A percentile compares a stretch with the other conserved stretches of the same genome.
These are phyloP conservation scores for Zaprionus lineosus DNA, from an alignment of 2,888 invertebrate genomes.

Conservation along the genomic window DNA sequence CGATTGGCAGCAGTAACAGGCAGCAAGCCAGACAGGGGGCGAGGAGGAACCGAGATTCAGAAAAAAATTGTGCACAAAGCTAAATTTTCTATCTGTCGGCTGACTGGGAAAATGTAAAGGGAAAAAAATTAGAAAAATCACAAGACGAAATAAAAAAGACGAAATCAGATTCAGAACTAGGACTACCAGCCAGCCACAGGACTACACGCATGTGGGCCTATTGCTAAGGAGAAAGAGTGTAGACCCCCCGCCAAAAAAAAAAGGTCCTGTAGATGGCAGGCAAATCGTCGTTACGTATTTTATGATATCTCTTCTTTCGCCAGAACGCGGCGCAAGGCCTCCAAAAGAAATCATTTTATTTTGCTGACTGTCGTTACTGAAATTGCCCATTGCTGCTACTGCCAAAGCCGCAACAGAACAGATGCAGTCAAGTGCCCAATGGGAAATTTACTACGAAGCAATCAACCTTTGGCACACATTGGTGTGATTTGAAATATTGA, in stretches of 20 bases:
- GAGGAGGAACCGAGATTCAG: background rate
- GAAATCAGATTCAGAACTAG: conserved; percentile 28
- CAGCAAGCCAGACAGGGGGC: background rate
- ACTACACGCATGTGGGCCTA: conserved; percentile 51
- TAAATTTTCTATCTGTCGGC: conserved; percentile 69
- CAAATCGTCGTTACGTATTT: conserved; percentile 74
- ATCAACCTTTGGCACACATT: no score
- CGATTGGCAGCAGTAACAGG: conserved; percentile 46
- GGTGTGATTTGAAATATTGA: no score
- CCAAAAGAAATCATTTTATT: conserved; percentile 69
- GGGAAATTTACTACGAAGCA: conserved; percentile 46
- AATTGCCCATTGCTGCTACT: conserved; percentile 59
- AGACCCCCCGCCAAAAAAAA: conserved; percentile 22
- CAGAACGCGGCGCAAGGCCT: conserved; percentile 29
- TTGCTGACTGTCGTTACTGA: conserved; percentile 72
- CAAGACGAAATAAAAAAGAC: conserved; percentile 32
- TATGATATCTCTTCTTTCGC: conserved; percentile 58
- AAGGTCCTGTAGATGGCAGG: conserved; percentile 48
- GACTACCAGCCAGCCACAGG: conserved; percentile 37
- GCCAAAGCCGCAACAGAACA: background rate
- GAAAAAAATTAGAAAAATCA: conserved; percentile 41
- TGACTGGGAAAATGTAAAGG: conserved; percentile 47
- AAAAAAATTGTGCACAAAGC: conserved; percentile 72
- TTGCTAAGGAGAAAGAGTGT: conserved; percentile 2
- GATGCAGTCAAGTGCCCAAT: conserved; percentile 32